Conservation (phyloP, 2,797 vertebrate genomes). For the Urosaurus nigricauda region DNA sequence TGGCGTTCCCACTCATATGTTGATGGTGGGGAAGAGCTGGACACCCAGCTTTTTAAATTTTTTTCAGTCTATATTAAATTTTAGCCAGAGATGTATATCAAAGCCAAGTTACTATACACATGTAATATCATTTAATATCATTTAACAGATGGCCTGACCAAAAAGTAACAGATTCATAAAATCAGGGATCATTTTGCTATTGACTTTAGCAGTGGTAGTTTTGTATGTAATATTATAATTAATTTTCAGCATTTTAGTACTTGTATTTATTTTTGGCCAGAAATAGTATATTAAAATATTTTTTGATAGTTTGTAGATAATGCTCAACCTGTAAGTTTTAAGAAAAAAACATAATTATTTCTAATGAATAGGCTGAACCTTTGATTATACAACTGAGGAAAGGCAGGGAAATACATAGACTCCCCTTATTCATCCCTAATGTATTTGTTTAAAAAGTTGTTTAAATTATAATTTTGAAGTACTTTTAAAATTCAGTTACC, state of each 20-base stretch:
- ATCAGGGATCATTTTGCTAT: slow-evolving; percentile 89
- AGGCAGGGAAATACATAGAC: slow-evolving; percentile 84
- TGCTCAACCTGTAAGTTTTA: slow-evolving; percentile 82
- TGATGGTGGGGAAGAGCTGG: neutral
- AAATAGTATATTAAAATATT: slow-evolving; percentile 87
- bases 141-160: slow-evolving; percentile 86
- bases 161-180: slow-evolving; percentile 83
- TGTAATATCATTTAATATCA: slow-evolving; percentile 82
- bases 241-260: slow-evolving; percentile 86
- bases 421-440: slow-evolving; percentile 75
- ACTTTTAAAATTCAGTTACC: slow-evolving; percentile 82
- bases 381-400: slow-evolving; percentile 81
- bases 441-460: slow-evolving; percentile 77
- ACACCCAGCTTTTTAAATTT: slow-evolving; percentile 77
- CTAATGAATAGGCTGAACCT: slow-evolving; percentile 81
- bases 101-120: slow-evolving; percentile 79
- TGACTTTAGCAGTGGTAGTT: slow-evolving; percentile 85
- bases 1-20: neutral
- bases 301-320: slow-evolving; percentile 86
- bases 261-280: slow-evolving; percentile 86
- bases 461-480: slow-evolving; percentile 81
- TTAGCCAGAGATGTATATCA: slow-evolving; percentile 80
- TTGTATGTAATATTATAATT: slow-evolving; percentile 86
- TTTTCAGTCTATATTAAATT: slow-evolving; percentile 78
- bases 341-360: slow-evolving; percentile 79